Percentiles rank a stretch among this genome's conserved stretches.
phyloP scores from a whole-genome alignment of 2,113 vertebrate genomes.

The Sarotherodon lohbergeri region DNA sequence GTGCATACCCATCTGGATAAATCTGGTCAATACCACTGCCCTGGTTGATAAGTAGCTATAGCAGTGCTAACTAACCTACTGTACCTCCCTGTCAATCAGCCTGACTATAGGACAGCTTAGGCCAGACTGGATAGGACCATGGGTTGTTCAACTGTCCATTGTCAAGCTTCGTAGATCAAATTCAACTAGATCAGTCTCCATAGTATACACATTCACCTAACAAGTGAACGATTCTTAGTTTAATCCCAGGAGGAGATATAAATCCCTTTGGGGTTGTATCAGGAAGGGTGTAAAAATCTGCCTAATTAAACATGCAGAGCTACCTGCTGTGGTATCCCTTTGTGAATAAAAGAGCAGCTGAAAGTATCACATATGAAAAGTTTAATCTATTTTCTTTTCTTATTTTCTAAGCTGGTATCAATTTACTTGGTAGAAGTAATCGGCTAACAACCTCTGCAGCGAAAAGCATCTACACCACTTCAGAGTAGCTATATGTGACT shows the following conservation, averaged over 20 bases:
- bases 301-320: background rate
- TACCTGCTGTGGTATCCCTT: background rate
- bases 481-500: background rate
- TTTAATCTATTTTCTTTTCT: background rate
- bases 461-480: background rate
- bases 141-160: background rate
- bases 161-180: background rate
- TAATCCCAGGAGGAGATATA: background rate
- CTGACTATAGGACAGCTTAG: background rate
- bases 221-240: background rate
- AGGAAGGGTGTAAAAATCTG: background rate
- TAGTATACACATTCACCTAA: background rate
- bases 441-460: background rate
- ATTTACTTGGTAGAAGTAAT: background rate
- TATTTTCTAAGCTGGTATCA: background rate
- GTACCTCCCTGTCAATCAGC: background rate
- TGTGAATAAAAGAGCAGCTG: background rate
- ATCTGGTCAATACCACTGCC: background rate
- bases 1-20: background rate
- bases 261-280: background rate
- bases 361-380: background rate
- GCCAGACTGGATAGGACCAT: background rate
- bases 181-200: background rate
- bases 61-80: background rate
- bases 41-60: background rate